Evolutionary conservation across 2,888 invertebrate species (phyloP).

Genomic region (Ectropis crepuscularia): DNA sequence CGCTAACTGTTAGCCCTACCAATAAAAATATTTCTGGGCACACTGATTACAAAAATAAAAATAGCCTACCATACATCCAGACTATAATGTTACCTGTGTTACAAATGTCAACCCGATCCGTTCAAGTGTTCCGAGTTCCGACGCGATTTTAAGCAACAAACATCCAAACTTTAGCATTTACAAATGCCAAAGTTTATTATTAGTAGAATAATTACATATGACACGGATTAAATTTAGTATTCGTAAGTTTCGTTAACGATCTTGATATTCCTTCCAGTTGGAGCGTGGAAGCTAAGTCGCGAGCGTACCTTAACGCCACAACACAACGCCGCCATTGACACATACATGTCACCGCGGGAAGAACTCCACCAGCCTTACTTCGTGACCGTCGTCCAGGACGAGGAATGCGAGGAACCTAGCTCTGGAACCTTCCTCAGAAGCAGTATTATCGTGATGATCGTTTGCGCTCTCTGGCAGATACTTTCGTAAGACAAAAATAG

Average conservation of each 20-base stretch:
- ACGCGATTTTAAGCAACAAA: no score
- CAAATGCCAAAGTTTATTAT: no score
- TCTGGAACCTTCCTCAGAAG: constrained; percentile 61
- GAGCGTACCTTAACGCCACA: constrained; percentile 49
- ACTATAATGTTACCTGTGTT: no score
- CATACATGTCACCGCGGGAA: constrained; percentile 47
- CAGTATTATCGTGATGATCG: constrained; percentile 66
- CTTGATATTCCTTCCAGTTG: constrained; percentile 55
- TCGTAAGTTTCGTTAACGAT: neutral
- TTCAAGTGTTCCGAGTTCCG: no score
- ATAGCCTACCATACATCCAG: no score
- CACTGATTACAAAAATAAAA: no score
- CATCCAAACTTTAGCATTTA: no score
- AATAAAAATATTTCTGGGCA: no score
- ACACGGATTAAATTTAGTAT: no score
- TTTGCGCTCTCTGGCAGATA: constrained; percentile 58
- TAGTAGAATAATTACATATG: no score
- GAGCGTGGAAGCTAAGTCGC: constrained; percentile 73
- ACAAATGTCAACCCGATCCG: no score
- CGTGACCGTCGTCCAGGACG: constrained; percentile 55
- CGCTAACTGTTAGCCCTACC: no score
- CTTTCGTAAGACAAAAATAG: constrained; percentile 19
- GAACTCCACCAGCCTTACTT: constrained; percentile 68
- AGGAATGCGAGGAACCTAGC: constrained; percentile 66
- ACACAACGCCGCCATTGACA: constrained; percentile 50